Base-by-base conservation (phyloP, 2,888 invertebrate species). In the Harmothoe impar region DNA sequence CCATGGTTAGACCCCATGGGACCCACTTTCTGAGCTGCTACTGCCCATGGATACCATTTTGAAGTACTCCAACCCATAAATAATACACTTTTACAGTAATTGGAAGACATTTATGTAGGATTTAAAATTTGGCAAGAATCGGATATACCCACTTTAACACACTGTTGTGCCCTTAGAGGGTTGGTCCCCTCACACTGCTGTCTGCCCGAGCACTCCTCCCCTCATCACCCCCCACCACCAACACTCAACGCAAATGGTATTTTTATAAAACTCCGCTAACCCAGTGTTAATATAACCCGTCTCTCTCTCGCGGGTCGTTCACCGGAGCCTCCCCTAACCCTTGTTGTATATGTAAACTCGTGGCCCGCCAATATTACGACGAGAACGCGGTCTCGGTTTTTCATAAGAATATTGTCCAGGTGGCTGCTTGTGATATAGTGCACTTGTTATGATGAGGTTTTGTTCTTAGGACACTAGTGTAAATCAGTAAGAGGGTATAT, bases 241-340 rank as follows among this genome's bases (percentile, higher is more conserved):
- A 62, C 62, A 25, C 62, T n/a, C 62, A 62, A 31, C 77, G 77
- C 25, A 77, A 77, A 77, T 77, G 77, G 77, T 77, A 77, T 77
- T 77, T 77, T 77, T 77, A 77, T 77, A 77, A 5, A 31, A 77
- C 5, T n/a, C n/a, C n/a, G 25, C 25, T 20, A n/a, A n/a, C 17
- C 20, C 12, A n/a, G 68, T 7, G 68, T 20, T 20, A n/a, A 25
- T 68, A n/a, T 68, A n/a, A n/a, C 12, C n/a, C 7, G 7, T 20
- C 68, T 25, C 12, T 20, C 7, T 7, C 62, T 62, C 23, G 20
- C 62, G 23, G 3, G 62, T 20, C 12, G 3, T 62, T 3, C 23
- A 62, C 20, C 20, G n/a, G 23, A 12, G 23, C n/a, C 0, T 20
- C 20, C 1, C 12, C 62, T 10, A 43, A 43, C 43, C 43, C 43